Percentiles rank a stretch among this genome's conserved stretches.
Conservation (phyloP, 2,888 invertebrate genomes). For the Thereva unica region DNA sequence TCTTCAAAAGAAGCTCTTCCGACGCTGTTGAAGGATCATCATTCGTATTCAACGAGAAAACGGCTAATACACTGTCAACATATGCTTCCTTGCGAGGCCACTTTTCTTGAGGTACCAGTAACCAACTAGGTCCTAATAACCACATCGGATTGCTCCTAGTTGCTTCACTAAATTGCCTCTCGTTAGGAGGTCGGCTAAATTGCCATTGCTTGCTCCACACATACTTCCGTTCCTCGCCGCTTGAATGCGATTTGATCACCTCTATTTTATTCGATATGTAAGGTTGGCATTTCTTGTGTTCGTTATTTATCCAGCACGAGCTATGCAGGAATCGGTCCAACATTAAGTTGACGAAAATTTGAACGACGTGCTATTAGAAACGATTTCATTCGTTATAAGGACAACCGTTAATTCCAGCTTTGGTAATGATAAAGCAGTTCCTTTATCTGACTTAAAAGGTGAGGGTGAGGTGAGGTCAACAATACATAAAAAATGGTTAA, state of each 20-base stretch:
- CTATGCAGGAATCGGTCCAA: not conserved
- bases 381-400: too few relatives aligned
- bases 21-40: too few relatives aligned
- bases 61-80: not conserved
- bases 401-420: too few relatives aligned
- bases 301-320: not conserved
- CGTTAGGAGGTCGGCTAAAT: not conserved
- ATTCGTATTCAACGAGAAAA: too few relatives aligned
- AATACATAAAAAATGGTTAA: too few relatives aligned
- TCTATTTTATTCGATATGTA: not conserved
- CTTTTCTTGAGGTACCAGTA: not conserved
- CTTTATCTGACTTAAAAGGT: too few relatives aligned
- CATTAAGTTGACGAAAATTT: not conserved
- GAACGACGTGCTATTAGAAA: not conserved
- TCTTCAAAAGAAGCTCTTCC: not conserved
- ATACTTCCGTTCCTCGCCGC: constrained; percentile 3
- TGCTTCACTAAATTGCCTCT: not conserved
- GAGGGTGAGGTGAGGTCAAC: too few relatives aligned
- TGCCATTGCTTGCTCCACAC: not conserved
- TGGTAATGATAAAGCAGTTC: too few relatives aligned
- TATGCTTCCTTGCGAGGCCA: not conserved
- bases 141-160: not conserved
- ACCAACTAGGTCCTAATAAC: not conserved
- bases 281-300: not conserved
- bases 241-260: not conserved